phyloP scores from a whole-genome alignment of 2,113 vertebrate genomes.

The Alligator mississippiensis region DNA sequence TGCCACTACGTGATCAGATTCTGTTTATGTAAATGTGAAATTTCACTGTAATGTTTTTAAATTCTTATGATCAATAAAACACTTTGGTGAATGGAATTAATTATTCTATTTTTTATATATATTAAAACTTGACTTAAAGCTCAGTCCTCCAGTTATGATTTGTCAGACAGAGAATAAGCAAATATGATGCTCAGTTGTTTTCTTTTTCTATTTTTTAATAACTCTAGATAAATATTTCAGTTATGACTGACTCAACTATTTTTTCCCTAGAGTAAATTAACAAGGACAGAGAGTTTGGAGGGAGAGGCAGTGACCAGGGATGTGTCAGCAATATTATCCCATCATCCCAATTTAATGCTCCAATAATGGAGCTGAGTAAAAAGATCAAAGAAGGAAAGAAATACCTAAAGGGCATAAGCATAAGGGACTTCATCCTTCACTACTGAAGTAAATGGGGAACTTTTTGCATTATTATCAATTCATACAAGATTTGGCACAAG shows the following conservation, averaged over 20 bases:
- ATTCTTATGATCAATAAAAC: neutral
- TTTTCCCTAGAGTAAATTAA: neutral
- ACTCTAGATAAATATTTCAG: fast-evolving
- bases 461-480: neutral
- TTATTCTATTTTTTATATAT: slow-evolving; percentile 16
- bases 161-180: neutral
- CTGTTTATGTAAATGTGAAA: neutral
- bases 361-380: neutral
- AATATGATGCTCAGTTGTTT: neutral
- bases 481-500: neutral
- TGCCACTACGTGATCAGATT: slow-evolving; percentile 15
- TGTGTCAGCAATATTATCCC: neutral
- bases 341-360: neutral
- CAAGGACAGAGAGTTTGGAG: neutral
- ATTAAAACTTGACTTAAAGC: slow-evolving; percentile 9
- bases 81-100: slow-evolving; percentile 3
- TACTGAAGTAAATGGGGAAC: neutral
- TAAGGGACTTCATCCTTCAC: neutral
- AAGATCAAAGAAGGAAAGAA: neutral
- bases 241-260: slow-evolving; percentile 5
- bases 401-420: neutral
- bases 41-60: neutral
- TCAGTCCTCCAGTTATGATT: slow-evolving; percentile 9
- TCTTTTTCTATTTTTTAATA: neutral
- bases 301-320: neutral